A percentile compares a stretch with the other conserved stretches of the same genome.
phyloP scores from a whole-genome alignment of 2,113 vertebrate species.

The Protobothrops mucrosquamatus region DNA sequence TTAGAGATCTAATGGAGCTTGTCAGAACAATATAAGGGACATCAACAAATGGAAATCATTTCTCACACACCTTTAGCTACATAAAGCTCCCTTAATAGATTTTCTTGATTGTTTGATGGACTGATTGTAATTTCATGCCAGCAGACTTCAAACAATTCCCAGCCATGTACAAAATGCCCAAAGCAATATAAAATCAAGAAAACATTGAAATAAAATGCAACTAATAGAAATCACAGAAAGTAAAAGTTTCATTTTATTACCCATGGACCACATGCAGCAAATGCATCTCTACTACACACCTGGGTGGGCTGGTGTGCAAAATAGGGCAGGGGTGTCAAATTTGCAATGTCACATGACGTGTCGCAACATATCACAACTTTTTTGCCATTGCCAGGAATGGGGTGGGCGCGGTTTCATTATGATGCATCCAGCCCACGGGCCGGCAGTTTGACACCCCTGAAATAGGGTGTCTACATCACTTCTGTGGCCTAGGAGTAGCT shows the following conservation, averaged over 20 bases:
- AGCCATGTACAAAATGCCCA: background rate
- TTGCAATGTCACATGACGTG: no score
- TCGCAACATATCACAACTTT: no score
- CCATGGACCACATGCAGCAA: background rate
- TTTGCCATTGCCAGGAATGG: no score
- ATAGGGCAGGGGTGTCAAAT: background rate
- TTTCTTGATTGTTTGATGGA: background rate
- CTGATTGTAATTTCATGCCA: background rate
- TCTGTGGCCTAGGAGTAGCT: background rate
- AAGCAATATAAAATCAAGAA: background rate
- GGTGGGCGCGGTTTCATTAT: no score
- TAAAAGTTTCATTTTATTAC: background rate
- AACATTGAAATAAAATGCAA: background rate
- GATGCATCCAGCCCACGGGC: no score
- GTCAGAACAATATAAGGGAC: conserved; percentile 30
- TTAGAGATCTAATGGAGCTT: conserved; percentile 23
- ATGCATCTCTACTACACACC: background rate
- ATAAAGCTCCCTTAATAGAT: background rate
- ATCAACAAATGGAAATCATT: background rate
- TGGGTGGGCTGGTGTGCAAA: background rate
- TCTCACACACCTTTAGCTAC: background rate
- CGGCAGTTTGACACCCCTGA: no score
- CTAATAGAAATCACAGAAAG: background rate
- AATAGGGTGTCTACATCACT: background rate
- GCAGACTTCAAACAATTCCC: background rate